Base-by-base conservation (phyloP, 2,888 invertebrate species). In the Dusona sp. region DNA sequence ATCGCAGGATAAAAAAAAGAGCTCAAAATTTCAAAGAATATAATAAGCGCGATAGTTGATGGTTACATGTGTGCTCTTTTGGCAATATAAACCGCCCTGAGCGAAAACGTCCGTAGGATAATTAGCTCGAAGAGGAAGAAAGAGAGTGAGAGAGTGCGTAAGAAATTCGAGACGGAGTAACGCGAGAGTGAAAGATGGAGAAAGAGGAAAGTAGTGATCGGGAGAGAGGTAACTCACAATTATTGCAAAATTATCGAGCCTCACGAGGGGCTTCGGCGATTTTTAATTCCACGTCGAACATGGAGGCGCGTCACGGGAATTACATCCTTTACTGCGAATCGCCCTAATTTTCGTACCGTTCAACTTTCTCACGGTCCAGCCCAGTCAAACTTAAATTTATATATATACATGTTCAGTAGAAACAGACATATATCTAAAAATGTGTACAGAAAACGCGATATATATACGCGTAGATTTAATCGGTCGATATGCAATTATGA, bases 241-340 rank as follows among this genome's bases (percentile, higher is more conserved):
- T 83, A 83, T 79, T 80, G 83, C 83, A 83, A 83, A 86, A 86
- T 70, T 80, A 86, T 83, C 83, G 83, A 80, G 54, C 77, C 81
- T 77, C 72, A 29, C 64, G 74, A 67, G 73, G 80, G 67, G 73
- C 65, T 65, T 42, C 38, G 81, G 48, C 74, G 65, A 83, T 83
- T 86, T 80, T 86, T 83, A 83, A 86, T 86, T 83, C 67, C 77
- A 64, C 75, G 79, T 83, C 75, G 36, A 68, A 48, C 29, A 54
- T 48, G 68, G 85, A 48, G 38, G 33, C 48, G 78, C 72, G 77
- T 86, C 74, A 82, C 85, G 79, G 74, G 83, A 82, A 85, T 85
- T 85, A 82, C 85, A 79, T 79, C 72, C 79, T 78, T 75, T 70
- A 77, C 86, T 65, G 65, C 54, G 83, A 80, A 83, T 85, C 68